These are phyloP conservation scores for Phataginus tetradactyla DNA, from an alignment of 2,797 vertebrate species.

Conservation along the genomic window DNA sequence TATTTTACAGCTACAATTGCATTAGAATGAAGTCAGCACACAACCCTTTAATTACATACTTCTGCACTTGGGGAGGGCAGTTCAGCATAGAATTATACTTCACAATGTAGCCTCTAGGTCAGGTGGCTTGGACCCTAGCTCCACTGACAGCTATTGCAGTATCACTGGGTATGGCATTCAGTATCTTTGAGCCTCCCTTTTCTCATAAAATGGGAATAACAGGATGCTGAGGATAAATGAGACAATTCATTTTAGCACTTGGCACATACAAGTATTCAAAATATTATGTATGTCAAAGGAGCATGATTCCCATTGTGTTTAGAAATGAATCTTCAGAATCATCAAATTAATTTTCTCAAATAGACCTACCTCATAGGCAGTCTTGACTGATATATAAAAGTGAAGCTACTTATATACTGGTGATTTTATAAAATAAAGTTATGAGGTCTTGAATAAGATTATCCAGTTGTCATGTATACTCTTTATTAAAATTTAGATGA, in stretches of 20 bases:
- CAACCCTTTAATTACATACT: background rate
- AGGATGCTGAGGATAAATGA: background rate
- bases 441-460: background rate
- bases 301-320: background rate
- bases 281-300: background rate
- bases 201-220: background rate
- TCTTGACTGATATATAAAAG: background rate
- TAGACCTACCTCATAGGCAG: background rate
- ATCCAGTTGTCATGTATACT: background rate
- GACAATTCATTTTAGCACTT: background rate
- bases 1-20: background rate
- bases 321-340: conserved; percentile 16
- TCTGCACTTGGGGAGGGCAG: background rate
- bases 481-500: background rate
- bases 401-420: background rate
- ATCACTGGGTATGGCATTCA: background rate
- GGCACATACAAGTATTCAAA: background rate
- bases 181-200: background rate
- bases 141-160: background rate
- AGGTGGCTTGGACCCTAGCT: background rate
- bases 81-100: background rate
- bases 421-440: conserved; percentile 5
- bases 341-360: conserved; percentile 9
- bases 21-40: background rate
- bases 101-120: background rate